Percentiles rank a stretch among this genome's conserved stretches.
Evolutionary conservation across 2,888 invertebrate species (phyloP).

Genomic region (Eristalis tenax): DNA sequence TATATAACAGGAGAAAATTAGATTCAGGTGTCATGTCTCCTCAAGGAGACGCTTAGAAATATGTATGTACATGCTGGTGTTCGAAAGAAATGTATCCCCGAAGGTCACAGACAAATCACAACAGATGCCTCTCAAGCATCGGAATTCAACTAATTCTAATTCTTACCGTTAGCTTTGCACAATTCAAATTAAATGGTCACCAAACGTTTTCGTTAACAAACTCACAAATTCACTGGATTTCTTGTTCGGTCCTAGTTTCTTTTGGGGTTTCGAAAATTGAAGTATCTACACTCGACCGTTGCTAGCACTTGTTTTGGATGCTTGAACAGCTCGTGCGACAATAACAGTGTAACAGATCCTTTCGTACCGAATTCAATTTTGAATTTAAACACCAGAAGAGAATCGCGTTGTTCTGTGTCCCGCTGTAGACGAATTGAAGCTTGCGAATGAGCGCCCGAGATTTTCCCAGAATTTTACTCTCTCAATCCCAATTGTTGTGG

Average conservation of each 20-base stretch:
- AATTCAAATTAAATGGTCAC: neutral
- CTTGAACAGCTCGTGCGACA: neutral
- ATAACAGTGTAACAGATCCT: constrained; percentile 33
- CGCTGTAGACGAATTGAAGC: constrained; percentile 19
- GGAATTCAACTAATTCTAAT: neutral
- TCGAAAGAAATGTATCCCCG: neutral
- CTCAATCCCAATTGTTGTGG: neutral
- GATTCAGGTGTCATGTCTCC: neutral
- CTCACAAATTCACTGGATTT: neutral
- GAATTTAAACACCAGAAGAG: constrained; percentile 51
- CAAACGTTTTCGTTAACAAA: neutral
- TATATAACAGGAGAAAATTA: constrained; percentile 4
- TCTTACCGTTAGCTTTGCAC: neutral
- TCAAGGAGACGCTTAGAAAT: neutral
- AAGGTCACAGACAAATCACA: neutral
- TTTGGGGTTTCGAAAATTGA: neutral
- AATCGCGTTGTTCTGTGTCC: constrained; percentile 25
- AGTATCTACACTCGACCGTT: neutral
- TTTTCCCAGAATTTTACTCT: constrained; percentile 43
- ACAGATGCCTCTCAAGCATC: too few species aligned
- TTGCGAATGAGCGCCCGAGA: constrained; percentile 50
- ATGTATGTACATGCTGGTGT: neutral
- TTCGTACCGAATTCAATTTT: constrained; percentile 61
- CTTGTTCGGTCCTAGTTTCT: neutral
- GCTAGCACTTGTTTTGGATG: neutral